Conservation (phyloP, 2,888 invertebrate genomes). For the Acrobasis repandana region DNA sequence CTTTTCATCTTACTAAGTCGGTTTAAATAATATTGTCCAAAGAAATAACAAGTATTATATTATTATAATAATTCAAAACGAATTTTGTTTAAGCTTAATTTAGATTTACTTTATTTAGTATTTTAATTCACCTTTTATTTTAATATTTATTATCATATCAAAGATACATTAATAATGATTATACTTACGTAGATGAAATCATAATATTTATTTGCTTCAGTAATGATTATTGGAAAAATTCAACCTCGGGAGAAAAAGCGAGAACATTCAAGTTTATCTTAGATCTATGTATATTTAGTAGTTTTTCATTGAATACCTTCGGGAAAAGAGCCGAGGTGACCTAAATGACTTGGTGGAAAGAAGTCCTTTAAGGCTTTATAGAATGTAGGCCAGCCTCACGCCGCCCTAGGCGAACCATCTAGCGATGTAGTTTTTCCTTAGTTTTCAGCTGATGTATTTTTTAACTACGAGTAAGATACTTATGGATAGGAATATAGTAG, state of each 20-base stretch:
- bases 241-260: background rate
- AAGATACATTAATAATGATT: too few species aligned
- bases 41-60: too few species aligned
- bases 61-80: too few species aligned
- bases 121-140: too few species aligned
- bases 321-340: conserved; percentile 43
- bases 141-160: too few species aligned
- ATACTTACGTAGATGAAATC: too few species aligned
- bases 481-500: background rate
- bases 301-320: conserved; percentile 13
- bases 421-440: background rate
- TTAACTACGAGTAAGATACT: background rate
- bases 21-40: background rate
- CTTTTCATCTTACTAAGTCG: background rate
- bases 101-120: too few species aligned
- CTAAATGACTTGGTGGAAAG: conserved; percentile 48
- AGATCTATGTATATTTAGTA: background rate
- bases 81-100: too few species aligned
- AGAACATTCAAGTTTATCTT: background rate
- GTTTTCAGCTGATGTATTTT: background rate
- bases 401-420: conserved; percentile 33
- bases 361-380: conserved; percentile 53
- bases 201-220: background rate
- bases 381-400: conserved; percentile 36
- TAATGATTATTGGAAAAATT: background rate